Evolutionary conservation across 2,888 invertebrate genomes (phyloP).

Genomic region (Drosophila demipolita): DNA sequence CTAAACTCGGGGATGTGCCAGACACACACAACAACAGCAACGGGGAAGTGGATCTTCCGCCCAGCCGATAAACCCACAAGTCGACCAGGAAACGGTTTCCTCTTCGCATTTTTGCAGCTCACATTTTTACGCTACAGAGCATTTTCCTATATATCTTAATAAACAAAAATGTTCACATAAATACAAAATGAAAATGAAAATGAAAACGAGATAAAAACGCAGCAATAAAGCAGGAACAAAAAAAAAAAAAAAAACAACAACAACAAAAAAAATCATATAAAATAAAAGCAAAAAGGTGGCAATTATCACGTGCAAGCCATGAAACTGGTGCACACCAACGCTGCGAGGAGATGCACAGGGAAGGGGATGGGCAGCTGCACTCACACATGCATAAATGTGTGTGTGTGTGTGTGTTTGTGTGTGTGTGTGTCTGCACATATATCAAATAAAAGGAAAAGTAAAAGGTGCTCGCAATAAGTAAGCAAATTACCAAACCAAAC

Average conservation of each 20-base stretch:
- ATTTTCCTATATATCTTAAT: constrained; percentile 26
- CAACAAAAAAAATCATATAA: constrained; percentile 42
- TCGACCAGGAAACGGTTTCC: constrained; percentile 67
- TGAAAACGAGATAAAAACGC: constrained; percentile 58
- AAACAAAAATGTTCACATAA: constrained; percentile 6
- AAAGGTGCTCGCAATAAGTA: constrained; percentile 31
- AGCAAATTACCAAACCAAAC: constrained; percentile 35
- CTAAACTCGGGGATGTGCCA: constrained; percentile 41
- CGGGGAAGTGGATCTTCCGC: constrained; percentile 57
- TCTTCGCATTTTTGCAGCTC: constrained; percentile 47
- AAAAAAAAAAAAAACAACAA: constrained; percentile 25
- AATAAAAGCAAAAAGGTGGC: constrained; percentile 49
- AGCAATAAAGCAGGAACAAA: constrained; percentile 28
- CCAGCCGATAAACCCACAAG: constrained; percentile 68
- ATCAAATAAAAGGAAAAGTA: constrained; percentile 44
- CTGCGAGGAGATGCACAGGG: not conserved
- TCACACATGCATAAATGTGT: not conserved
- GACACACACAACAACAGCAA: constrained; percentile 24
- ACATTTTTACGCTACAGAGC: constrained; percentile 68
- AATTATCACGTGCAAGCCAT: constrained; percentile 75
- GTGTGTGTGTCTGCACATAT: not conserved
- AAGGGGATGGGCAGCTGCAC: not conserved
- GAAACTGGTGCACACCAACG: constrained; percentile 52
- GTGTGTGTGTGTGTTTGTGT: not conserved
- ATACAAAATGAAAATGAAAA: constrained; percentile 33